Evolutionary conservation across 2,113 vertebrate genomes (phyloP).

Genomic region (Cyrtonyx montezumae): DNA sequence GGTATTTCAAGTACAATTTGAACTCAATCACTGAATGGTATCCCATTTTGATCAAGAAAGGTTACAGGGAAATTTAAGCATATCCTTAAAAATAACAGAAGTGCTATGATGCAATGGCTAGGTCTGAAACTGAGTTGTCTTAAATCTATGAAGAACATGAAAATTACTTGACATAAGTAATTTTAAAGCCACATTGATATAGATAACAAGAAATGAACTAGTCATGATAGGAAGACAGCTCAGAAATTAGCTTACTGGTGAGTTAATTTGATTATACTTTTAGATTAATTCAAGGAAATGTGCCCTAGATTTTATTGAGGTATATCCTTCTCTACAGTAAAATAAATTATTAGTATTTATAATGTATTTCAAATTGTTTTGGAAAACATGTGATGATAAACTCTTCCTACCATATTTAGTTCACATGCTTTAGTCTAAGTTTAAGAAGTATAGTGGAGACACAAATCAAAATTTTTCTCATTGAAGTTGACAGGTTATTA

Average conservation of each 20-base stretch:
- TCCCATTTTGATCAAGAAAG: neutral
- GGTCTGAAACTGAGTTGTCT: neutral
- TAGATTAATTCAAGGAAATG: neutral
- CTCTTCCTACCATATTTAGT: neutral
- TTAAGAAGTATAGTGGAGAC: neutral
- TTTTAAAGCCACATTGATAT: neutral
- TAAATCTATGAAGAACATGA: neutral
- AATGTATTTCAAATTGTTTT: conserved; percentile 22
- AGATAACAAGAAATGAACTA: neutral
- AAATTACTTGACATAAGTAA: neutral
- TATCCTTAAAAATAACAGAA: neutral
- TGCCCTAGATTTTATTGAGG: neutral
- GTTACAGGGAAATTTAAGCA: neutral
- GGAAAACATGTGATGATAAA: neutral
- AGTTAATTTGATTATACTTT: neutral
- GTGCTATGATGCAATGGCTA: neutral
- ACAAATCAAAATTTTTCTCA: conserved; percentile 25
- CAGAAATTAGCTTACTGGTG: neutral
- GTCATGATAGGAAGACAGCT: neutral
- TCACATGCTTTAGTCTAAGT: neutral
- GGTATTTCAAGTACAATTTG: neutral
- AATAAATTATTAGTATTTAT: neutral
- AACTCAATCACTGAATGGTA: neutral
- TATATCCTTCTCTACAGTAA: neutral
- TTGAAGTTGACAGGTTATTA: conserved; percentile 48